phyloP scores from a whole-genome alignment of 2,888 invertebrate genomes.

The Tupiocoris notatus region DNA sequence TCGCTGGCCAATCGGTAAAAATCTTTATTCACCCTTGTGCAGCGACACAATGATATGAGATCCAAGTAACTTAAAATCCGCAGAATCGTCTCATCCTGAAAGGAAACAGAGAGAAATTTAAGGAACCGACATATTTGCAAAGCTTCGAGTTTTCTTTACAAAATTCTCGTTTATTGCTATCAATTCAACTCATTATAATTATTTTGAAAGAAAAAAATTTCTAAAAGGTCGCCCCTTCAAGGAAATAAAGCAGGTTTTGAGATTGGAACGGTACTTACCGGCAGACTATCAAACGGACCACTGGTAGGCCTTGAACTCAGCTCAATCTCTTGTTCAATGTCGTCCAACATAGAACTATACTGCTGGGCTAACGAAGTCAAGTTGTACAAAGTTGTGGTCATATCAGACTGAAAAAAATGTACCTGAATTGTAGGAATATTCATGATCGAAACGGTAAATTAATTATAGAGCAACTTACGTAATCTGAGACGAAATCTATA shows the following conservation, averaged over 20 bases:
- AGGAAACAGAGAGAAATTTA: too few species aligned
- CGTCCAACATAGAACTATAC: slow-evolving; percentile 46
- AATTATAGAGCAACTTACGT: too few species aligned
- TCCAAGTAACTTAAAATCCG: slow-evolving; percentile 63
- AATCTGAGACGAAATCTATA: slow-evolving; percentile 39
- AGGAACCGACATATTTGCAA: too few species aligned
- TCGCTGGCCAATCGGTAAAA: slow-evolving; percentile 73
- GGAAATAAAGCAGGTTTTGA: background rate
- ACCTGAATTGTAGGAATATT: too few species aligned
- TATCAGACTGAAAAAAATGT: slow-evolving; percentile 46
- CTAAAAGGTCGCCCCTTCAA: background rate
- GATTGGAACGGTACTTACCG: slow-evolving; percentile 45
- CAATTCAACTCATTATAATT: too few species aligned
- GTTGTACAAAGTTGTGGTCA: slow-evolving; percentile 45
- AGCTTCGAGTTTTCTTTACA: background rate
- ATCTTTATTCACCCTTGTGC: slow-evolving; percentile 72
- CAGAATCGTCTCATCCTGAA: slow-evolving; percentile 77
- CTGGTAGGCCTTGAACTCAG: slow-evolving; percentile 42
- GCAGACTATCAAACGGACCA: slow-evolving; percentile 49
- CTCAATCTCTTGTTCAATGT: slow-evolving; percentile 46
- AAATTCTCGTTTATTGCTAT: background rate
- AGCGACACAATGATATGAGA: slow-evolving; percentile 71
- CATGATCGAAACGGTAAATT: too few species aligned
- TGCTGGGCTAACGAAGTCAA: slow-evolving; percentile 47
- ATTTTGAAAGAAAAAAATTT: too few species aligned